These are phyloP conservation scores for Synanthedon formicaeformis DNA, from an alignment of 2,888 invertebrate genomes.

Conservation along the genomic window DNA sequence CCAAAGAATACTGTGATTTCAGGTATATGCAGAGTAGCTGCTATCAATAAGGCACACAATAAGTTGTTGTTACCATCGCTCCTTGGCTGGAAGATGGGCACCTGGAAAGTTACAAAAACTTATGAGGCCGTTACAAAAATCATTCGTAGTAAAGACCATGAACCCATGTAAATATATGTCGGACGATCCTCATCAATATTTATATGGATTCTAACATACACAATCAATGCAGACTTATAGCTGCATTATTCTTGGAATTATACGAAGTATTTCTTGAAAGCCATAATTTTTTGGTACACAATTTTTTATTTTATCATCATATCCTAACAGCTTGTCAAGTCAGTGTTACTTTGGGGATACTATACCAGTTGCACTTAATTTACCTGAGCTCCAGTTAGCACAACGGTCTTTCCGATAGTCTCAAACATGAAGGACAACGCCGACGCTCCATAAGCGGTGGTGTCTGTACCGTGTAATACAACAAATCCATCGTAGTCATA, in stretches of 20 bases:
- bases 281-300: too few species aligned
- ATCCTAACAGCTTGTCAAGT: too few species aligned
- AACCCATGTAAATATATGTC: too few species aligned
- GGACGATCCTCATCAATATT: too few species aligned
- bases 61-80: slow-evolving; percentile 96
- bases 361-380: slow-evolving; percentile 1
- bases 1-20: slow-evolving; percentile 96
- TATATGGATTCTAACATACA: too few species aligned
- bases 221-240: too few species aligned
- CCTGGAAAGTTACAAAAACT: slow-evolving; percentile 49
- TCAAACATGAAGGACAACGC: slow-evolving; percentile 97
- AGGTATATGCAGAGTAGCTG: slow-evolving; percentile 89
- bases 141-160: too few species aligned
- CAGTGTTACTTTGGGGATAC: too few species aligned
- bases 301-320: too few species aligned
- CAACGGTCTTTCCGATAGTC: slow-evolving; percentile 91
- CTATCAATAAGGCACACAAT: slow-evolving; percentile 87
- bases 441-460: slow-evolving; percentile 94
- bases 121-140: too few species aligned
- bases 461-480: slow-evolving; percentile 96
- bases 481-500: slow-evolving; percentile 93
- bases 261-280: too few species aligned
- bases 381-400: slow-evolving; percentile 93
- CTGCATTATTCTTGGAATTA: too few species aligned
- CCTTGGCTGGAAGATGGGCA: slow-evolving; percentile 93